Base-by-base conservation (phyloP, 2,113 vertebrate species). In the Nanorana parkeri region DNA sequence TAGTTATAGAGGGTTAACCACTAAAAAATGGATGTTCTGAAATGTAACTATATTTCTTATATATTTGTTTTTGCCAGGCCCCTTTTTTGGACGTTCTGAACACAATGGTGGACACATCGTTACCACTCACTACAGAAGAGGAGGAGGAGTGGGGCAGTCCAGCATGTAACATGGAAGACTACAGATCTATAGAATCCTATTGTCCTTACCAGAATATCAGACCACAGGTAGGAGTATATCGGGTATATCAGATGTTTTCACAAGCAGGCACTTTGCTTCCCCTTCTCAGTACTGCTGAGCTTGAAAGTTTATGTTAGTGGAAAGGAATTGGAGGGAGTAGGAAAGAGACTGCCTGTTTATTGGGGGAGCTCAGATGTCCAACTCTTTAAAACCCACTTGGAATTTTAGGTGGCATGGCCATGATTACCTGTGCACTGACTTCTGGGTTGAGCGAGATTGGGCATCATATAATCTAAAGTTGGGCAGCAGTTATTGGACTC, bases 61-160 rank as follows among this genome's bases (percentile, higher is more conserved):
- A 21, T 58, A 3, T 16, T 17, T 80, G 61, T 84, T 77, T 63
- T 84, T 77, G 75, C 63, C 80, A 99, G 98, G 96, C 97, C 61
- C 98, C 98, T 83, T 99, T 99, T 3, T 54, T 99, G 83, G 95
- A 99, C 90, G 95, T 99, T 84, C 90, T 97, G 79, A 95, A 91
- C 80, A 94, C 96, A 54, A 97, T 99, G 97, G 90, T 95, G 92
- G 91, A 97, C 68, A 90, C 90, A 54, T 87, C 90, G 61, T 94
- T 97, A 51, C 96, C 97, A 41, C 92, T 99, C 60, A 98, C 96
- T n/a, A 36, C 91, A 61, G 97, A 99, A 91, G 98, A 99, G 86
- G 90, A 93, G 84, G 97, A 96, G 71, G 98, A 99, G 85, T 99
- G 97, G 98, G 97, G 98, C 4, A 93, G 96, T 86, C 96, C 97